Base-by-base conservation (phyloP, 2,888 invertebrate genomes). In the Scaptomyza flava region DNA sequence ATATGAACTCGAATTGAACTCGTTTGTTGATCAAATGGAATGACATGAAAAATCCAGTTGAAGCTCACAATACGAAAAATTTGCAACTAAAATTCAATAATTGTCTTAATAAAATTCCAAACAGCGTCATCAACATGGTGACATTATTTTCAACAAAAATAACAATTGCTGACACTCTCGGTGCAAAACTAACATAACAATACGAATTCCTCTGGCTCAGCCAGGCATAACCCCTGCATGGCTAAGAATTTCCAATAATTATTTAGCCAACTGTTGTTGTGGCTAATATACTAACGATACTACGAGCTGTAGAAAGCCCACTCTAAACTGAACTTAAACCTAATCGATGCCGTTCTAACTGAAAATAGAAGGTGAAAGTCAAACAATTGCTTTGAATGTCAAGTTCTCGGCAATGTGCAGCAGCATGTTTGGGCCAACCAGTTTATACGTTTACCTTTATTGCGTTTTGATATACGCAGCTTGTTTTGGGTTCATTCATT, bases 191-290 rank as follows among this genome's bases (percentile, higher is more conserved):
- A 46, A 43, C 48, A 70, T 46, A 67, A 72, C 69, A 75, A 72
- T 62, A 48, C 33, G 65, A 68, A 83, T 83, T 83, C 82, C 82
- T 69, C 53, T 63, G 43, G 66, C 36, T 46, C 85, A 81, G 63
- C 75, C 60, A 81, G 67, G 81, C 87, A 83, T 83, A 76, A 87
- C 81, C 69, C 81, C 78, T 68, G 79, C 61, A 63, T 63, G 57
- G 64, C 73, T 56, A 78, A 87, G 84, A 82, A 86, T 78, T 64
- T 53, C 20, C 68, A 68, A 66, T 60, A 42, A 36, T 30, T 48
- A 33, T 45, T 52, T 23, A 54, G 7, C 30, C 36, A 63, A 45
- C 48, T 50, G 11, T 31, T 46, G 27, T 27, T 27, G 27, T 4
- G 4, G 3, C 23, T 23, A 23, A 23, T 12, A 5, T 20, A 17